Base-by-base conservation (phyloP, 2,888 invertebrate species). In the Reticulitermes lucifugus region DNA sequence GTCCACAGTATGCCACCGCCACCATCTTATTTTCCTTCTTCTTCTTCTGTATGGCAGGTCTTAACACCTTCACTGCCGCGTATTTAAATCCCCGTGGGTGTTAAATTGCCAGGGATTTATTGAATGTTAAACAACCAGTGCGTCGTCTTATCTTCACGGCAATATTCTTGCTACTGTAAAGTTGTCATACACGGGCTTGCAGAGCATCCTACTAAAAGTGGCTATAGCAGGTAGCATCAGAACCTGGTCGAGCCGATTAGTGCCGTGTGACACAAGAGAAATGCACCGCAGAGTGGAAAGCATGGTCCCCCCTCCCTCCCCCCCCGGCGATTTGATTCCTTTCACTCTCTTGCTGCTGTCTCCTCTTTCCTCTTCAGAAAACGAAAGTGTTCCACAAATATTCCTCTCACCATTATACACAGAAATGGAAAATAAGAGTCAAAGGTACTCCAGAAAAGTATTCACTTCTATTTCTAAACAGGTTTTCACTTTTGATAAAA, bases 361-460 rank as follows among this genome's bases (percentile, higher is more conserved):
- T 35, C 35, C 35, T 35, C 35, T 35, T 35, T 35, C 35, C 25
- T 65, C 35, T 18, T 77, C 77, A 77, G 81, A 81, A 81, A 81
- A 81, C 70, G 81, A 81, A 81, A 81, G 81, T 81, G 81, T 81
- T 81, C 70, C 70, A 81, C 81, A 65, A 81, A 81, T 41, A 29
- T 41, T n/a, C 46, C 46, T 43, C 51, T 35, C 77, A 2, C 41
- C 41, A 7, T 35, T 2, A 25, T 6, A 70, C 10, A 41, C 21
- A 41, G 73, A 73, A 41, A 73, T 73, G 18, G 35, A 73, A 41
- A 25, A 65, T 65, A 3, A 25, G 35, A 35, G 35, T 35, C 35
- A 35, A 35, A 35, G 4, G 35, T 25, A 7, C 35, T 35, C 35
- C 5, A 71, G 2, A 29, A 35, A 71, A 29, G 21, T 60, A 12